Conservation (phyloP, 2,888 invertebrate genomes). For the Drosophila nigritarsus region DNA sequence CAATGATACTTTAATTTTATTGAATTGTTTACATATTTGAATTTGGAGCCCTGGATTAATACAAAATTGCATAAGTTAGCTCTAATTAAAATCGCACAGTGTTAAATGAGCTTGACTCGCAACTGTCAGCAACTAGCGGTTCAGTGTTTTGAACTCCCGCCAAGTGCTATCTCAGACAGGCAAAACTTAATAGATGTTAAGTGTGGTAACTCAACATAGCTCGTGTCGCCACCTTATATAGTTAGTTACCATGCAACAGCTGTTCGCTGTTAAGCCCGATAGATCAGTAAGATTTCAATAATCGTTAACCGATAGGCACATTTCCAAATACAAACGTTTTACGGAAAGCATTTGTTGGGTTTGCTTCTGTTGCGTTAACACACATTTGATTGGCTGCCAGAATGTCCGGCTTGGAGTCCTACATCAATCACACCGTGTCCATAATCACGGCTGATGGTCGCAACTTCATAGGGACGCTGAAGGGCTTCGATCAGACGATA, state of each 20-base stretch:
- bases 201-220: not conserved
- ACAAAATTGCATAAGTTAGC: not conserved
- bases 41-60: not conserved
- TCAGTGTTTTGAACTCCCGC: not conserved
- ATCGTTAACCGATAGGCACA: not conserved
- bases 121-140: not conserved
- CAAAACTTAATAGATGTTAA: not conserved
- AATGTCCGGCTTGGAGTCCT: slow-evolving; percentile 91
- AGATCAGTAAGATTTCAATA: not conserved
- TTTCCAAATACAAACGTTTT: slow-evolving; percentile 10
- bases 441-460: slow-evolving; percentile 98
- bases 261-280: not conserved
- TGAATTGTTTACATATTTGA: not conserved
- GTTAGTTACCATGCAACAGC: not conserved
- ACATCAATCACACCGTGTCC: slow-evolving; percentile 96
- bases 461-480: slow-evolving; percentile 97
- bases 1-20: not conserved
- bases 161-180: not conserved
- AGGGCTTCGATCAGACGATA: slow-evolving; percentile 99
- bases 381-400: slow-evolving; percentile 6
- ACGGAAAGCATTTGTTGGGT: slow-evolving; percentile 17
- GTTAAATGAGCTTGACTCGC: not conserved
- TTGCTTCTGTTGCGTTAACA: slow-evolving; percentile 7
- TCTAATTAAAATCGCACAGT: not conserved
- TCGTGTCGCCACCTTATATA: not conserved